Evolutionary conservation across 2,888 invertebrate genomes (phyloP).

Genomic region (Dasysyrphus albostriatus): DNA sequence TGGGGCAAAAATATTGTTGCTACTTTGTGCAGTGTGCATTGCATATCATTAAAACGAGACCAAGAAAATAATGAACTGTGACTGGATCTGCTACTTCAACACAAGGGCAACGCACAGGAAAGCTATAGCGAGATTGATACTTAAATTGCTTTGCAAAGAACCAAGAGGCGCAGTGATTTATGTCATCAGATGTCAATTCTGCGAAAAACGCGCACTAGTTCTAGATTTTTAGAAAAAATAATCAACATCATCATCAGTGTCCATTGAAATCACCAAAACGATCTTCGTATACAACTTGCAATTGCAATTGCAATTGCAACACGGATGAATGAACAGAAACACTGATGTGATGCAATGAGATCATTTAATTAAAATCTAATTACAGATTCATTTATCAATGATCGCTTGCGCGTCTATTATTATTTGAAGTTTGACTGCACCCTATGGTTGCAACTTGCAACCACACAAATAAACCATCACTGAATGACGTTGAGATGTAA

Average conservation of each 20-base stretch:
- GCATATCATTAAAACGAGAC: constrained; percentile 55
- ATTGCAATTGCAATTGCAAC: constrained; percentile 9
- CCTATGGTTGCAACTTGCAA: constrained; percentile 33
- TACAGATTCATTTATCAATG: constrained; percentile 78
- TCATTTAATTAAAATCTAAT: constrained; percentile 79
- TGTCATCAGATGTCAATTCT: constrained; percentile 73
- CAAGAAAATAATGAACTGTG: constrained; percentile 73
- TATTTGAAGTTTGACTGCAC: constrained; percentile 66
- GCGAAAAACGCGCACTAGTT: constrained; percentile 64
- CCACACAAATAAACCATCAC: constrained; percentile 36
- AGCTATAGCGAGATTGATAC: constrained; percentile 2
- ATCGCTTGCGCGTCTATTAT: constrained; percentile 54
- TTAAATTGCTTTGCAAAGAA: constrained; percentile 65
- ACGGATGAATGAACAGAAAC: constrained; percentile 70
- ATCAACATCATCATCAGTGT: constrained; percentile 50
- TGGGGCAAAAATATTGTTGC: not conserved
- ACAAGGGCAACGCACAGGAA: constrained; percentile 30
- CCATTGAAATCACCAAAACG: not conserved
- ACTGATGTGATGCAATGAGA: constrained; percentile 74
- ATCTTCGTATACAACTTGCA: not conserved
- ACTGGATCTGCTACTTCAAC: constrained; percentile 67
- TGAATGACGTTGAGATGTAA: constrained; percentile 23
- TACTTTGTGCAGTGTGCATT: constrained; percentile 32
- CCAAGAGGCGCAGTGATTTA: constrained; percentile 61
- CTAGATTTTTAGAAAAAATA: constrained; percentile 60